Base-by-base conservation (phyloP, 2,113 vertebrate genomes). In the Poicephalus meyeri region DNA sequence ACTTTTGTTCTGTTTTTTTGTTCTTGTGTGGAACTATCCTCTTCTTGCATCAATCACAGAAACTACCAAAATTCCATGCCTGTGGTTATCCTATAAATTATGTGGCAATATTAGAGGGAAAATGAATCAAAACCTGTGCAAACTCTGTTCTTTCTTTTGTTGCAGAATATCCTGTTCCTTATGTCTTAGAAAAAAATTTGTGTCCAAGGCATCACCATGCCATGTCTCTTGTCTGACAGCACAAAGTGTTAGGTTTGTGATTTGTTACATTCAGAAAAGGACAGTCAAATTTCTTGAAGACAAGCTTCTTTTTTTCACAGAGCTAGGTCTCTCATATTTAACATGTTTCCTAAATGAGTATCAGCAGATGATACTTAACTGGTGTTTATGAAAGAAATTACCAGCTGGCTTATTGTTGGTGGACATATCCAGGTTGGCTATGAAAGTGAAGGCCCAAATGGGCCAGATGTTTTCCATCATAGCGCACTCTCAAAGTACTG, bases 401-500 rank as follows among this genome's bases (percentile, higher is more conserved):
- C 93, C 87, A 72, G 69, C 73, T 95, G 89, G 41, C 21, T 94
- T 86, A 58, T 35, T 85, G 91, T 86, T 3, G 1, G 29, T 37
- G 68, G 61, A 64, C 55, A 41, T 20, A 49, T 24, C 31, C 80
- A 94, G 55, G 84, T 81, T 86, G 81, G 37, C 66, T 84, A 18
- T 53, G 42, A 35, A 66, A 88, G 33, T 31, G 88, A 64, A 87
- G 65, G 84, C 82, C 77, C 74, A 91, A 72, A 61, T 15, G 25
- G 47, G 76, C 93, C 97, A 97, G 96, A 78, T 97, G 96, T 97
- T 97, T 97, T 87, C 91, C 66, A 76, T 97, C 94, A 70, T 3
- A 83, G 49, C 81, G 91, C 69, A 92, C 71, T 69, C 76, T 94
- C 73, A 84, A 85, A 68, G 58, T 72, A 55, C 87, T 77, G 52